A percentile compares a stretch with the other conserved stretches of the same genome.
These are phyloP conservation scores for Acrocephalus scirpaceus DNA, from an alignment of 2,797 vertebrate species.

Conservation along the genomic window DNA sequence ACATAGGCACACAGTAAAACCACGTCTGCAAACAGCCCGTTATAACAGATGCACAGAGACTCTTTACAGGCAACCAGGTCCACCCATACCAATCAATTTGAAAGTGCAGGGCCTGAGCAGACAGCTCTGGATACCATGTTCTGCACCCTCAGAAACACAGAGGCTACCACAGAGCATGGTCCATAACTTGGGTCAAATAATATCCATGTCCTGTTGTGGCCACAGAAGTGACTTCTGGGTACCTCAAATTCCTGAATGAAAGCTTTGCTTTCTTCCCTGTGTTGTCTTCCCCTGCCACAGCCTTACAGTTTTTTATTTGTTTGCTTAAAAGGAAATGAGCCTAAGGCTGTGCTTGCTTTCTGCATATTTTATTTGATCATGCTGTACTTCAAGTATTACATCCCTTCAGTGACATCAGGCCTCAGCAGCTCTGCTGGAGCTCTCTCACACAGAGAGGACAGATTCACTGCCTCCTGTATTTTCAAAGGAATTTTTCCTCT, in stretches of 20 bases:
- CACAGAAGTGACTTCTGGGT: not conserved
- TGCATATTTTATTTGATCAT: constrained; percentile 48
- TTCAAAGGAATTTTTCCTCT: constrained; percentile 47
- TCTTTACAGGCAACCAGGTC: not conserved
- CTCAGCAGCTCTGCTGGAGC: constrained; percentile 32
- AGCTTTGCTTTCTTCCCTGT: not conserved
- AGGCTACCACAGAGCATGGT: not conserved
- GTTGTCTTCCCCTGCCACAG: not conserved
- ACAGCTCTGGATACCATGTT: not conserved
- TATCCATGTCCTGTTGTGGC: not conserved
- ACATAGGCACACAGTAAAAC: not conserved
- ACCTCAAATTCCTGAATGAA: not conserved
- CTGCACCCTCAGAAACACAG: not conserved
- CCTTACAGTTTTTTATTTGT: not conserved
- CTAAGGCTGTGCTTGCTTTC: constrained; percentile 13
- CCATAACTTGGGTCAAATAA: not conserved
- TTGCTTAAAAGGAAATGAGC: constrained; percentile 37
- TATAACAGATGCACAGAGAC: not conserved
- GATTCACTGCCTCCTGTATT: not conserved
- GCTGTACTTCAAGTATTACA: constrained; percentile 7
- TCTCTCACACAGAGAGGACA: not conserved
- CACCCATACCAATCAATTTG: not conserved
- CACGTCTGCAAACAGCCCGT: not conserved
- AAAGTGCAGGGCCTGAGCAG: not conserved
- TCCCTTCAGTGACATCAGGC: not conserved